Percentiles rank a stretch among this genome's conserved stretches.
Conservation (phyloP, 2,888 invertebrate genomes). For the Aphrophora alni region DNA sequence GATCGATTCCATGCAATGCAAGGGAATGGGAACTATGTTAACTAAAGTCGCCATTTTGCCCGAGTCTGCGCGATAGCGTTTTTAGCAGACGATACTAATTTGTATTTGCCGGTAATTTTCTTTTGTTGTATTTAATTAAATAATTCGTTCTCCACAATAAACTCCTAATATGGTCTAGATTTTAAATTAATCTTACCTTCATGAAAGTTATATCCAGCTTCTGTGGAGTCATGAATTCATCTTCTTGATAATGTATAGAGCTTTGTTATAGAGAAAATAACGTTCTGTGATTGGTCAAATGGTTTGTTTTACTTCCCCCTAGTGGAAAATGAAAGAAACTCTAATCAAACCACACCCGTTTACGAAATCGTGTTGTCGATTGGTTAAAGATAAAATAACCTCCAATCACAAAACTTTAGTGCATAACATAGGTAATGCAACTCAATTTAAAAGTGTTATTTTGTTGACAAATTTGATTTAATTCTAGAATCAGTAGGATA, state of each 20-base stretch:
- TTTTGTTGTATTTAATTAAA: neutral
- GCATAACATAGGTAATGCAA: neutral
- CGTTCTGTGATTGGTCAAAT: conserved; percentile 35
- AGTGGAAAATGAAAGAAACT: conserved; percentile 18
- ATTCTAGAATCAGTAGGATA: neutral
- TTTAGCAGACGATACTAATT: conserved; percentile 52
- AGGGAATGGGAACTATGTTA: conserved; percentile 31
- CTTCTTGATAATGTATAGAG: conserved; percentile 29
- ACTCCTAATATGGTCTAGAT: neutral
- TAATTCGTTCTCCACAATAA: neutral
- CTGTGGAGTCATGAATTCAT: conserved; percentile 18
- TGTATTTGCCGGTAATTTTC: neutral
- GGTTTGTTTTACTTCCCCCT: conserved; percentile 14
- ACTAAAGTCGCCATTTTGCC: conserved; percentile 66
- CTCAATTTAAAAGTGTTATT: neutral
- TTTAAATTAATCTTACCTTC: neutral
- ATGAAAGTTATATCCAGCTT: neutral
- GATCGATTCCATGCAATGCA: conserved; percentile 45
- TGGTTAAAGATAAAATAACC: conserved; percentile 34
- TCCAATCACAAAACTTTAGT: conserved; percentile 11
- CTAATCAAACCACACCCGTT: conserved; percentile 39
- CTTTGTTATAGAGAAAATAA: conserved; percentile 23
- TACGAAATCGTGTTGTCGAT: neutral
- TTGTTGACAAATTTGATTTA: neutral
- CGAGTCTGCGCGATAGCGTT: conserved; percentile 68